Conservation (phyloP, 1,140 invertebrate genomes). For the Cherax quadricarinatus region DNA sequence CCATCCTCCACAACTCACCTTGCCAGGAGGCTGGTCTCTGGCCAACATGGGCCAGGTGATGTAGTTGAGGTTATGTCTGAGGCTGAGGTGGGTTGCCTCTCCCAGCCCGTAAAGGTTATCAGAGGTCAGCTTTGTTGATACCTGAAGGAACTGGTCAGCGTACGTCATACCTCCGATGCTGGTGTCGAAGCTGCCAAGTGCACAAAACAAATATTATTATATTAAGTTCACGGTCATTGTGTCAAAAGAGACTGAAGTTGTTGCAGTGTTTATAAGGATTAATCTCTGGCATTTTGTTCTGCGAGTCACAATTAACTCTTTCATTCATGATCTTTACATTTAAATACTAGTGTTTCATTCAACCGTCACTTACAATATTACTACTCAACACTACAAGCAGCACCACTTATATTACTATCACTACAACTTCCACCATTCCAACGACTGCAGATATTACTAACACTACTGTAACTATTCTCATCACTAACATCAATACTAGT, state of each 20-base stretch:
- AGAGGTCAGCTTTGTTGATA: conserved; percentile 85
- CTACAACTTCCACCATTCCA: too few relatives aligned
- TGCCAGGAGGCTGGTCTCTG: conserved; percentile 76
- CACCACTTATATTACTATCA: too few relatives aligned
- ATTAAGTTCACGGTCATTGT: too few relatives aligned
- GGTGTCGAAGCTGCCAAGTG: conserved; percentile 83
- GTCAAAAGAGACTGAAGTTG: not conserved
- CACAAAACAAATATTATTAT: not conserved
- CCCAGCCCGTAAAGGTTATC: conserved; percentile 90
- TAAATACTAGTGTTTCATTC: too few relatives aligned
- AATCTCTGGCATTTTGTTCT: too few relatives aligned
- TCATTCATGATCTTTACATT: too few relatives aligned
- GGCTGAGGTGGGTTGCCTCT: conserved; percentile 76
- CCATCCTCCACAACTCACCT: not conserved
- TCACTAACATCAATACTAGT: too few relatives aligned
- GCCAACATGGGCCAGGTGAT: conserved; percentile 77
- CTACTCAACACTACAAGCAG: too few relatives aligned
- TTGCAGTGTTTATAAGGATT: not conserved
- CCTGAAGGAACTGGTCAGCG: conserved; percentile 90
- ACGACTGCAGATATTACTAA: too few relatives aligned
- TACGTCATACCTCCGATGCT: conserved; percentile 86
- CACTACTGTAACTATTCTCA: too few relatives aligned
- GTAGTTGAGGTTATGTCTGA: conserved; percentile 75
- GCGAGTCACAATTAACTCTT: too few relatives aligned
- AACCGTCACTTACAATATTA: too few relatives aligned